Conservation (phyloP, 2,797 vertebrate genomes). For the Hylomyscus alleni region DNA sequence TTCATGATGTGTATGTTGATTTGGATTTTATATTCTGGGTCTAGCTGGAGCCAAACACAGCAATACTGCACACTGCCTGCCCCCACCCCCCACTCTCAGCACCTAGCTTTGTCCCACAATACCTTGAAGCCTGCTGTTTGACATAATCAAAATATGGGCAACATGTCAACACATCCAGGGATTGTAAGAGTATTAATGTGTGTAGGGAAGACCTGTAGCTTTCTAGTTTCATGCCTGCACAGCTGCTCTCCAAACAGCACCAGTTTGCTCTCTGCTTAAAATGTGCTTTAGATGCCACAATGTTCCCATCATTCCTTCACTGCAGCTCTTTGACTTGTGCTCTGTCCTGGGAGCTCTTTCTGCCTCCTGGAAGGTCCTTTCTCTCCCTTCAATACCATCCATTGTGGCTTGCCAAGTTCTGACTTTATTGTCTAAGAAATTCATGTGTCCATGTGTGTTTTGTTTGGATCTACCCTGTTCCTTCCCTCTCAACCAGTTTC, state of each 20-base stretch:
- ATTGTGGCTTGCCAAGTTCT: background rate
- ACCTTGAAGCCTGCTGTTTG: constrained; percentile 63
- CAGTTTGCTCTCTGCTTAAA: constrained; percentile 23
- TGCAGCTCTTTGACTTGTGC: background rate
- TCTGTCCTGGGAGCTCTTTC: background rate
- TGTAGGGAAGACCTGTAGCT: constrained; percentile 1
- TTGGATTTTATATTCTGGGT: constrained; percentile 65
- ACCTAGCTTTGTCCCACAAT: constrained; percentile 43
- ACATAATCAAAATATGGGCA: constrained; percentile 43
- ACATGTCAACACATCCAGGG: constrained; percentile 27
- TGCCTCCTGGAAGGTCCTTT: background rate
- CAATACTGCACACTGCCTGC: background rate
- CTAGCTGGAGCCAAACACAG: constrained; percentile 58
- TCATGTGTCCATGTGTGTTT: background rate
- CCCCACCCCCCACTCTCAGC: background rate
- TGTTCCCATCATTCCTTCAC: background rate
- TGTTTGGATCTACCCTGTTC: background rate
- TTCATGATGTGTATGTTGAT: constrained; percentile 60
- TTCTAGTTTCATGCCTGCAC: background rate
- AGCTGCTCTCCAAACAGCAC: accelerated
- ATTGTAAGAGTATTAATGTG: constrained; percentile 15
- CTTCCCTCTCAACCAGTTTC: no score
- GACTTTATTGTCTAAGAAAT: background rate
- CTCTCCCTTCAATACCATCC: background rate
- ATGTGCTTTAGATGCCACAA: background rate